Evolutionary conservation across 2,888 invertebrate genomes (phyloP).

Genomic region (Cetonia aurata): DNA sequence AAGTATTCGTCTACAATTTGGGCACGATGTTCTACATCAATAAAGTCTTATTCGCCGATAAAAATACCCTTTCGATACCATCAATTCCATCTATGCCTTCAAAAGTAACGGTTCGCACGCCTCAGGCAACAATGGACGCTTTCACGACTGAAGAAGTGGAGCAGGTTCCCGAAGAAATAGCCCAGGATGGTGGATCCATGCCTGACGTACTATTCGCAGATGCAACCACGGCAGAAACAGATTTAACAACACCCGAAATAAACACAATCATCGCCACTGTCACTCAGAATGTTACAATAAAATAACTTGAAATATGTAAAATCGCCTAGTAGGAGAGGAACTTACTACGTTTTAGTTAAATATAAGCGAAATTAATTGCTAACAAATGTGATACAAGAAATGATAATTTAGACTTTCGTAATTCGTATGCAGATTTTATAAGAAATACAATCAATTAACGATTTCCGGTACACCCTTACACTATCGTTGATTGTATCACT

Average conservation of each 20-base stretch:
- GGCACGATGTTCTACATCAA: conserved; percentile 76
- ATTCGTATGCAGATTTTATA: conserved; percentile 22
- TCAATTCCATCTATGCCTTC: conserved; percentile 44
- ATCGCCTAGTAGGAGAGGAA: conserved; percentile 22
- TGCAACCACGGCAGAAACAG: conserved; percentile 48
- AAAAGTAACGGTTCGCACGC: conserved; percentile 22
- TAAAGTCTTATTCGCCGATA: conserved; percentile 69
- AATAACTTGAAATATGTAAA: conserved; percentile 36
- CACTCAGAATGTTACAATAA: conserved; percentile 40
- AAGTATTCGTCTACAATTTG: conserved; percentile 75
- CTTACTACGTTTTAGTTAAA: conserved; percentile 39
- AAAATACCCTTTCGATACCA: conserved; percentile 56
- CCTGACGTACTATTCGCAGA: conserved; percentile 65
- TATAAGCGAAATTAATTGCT: conserved; percentile 36
- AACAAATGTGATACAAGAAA: conserved; percentile 45
- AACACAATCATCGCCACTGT: conserved; percentile 21
- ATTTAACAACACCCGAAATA: conserved; percentile 32
- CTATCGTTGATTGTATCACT: conserved; percentile 42
- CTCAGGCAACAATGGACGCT: conserved; percentile 36
- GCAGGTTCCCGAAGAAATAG: conserved; percentile 63
- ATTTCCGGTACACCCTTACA: conserved; percentile 14
- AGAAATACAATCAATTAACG: conserved; percentile 38
- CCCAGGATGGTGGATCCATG: conserved; percentile 59
- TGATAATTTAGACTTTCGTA: conserved; percentile 42
- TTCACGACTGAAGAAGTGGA: conserved; percentile 57